phyloP scores from a whole-genome alignment of 2,888 invertebrate genomes.

The Schizotus pectinicornis region DNA sequence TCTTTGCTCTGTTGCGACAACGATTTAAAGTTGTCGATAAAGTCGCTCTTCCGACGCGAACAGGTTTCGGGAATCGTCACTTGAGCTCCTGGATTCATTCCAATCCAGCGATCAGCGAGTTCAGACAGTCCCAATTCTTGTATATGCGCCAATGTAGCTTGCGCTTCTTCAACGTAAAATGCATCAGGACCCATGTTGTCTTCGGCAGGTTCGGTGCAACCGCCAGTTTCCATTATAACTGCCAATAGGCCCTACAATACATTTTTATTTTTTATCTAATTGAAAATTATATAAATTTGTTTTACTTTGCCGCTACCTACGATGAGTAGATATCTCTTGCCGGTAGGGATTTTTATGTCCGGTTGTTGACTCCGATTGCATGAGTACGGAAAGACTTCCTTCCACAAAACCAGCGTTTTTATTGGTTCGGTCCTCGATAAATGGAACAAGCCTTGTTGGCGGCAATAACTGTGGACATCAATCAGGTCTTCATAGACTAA shows the following conservation, averaged over 20 bases:
- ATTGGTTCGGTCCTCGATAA: slow-evolving; percentile 71
- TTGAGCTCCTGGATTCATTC: slow-evolving; percentile 71
- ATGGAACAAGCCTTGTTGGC: slow-evolving; percentile 76
- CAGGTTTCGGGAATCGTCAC: slow-evolving; percentile 49
- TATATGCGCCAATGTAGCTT: slow-evolving; percentile 80
- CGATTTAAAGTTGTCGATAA: slow-evolving; percentile 45
- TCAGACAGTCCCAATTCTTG: slow-evolving; percentile 78
- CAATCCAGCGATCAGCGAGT: slow-evolving; percentile 71
- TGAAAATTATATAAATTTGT: not conserved
- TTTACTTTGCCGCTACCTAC: slow-evolving; percentile 70
- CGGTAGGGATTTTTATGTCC: slow-evolving; percentile 62
- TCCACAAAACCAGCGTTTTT: slow-evolving; percentile 78
- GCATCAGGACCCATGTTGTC: slow-evolving; percentile 74
- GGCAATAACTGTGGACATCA: slow-evolving; percentile 77
- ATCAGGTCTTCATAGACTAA: slow-evolving; percentile 75
- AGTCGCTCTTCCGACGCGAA: slow-evolving; percentile 48
- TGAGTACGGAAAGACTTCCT: slow-evolving; percentile 71
- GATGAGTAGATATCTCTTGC: slow-evolving; percentile 75
- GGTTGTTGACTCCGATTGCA: slow-evolving; percentile 50
- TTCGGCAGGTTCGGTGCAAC: slow-evolving; percentile 71
- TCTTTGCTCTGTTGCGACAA: slow-evolving; percentile 16
- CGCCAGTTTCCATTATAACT: slow-evolving; percentile 78
- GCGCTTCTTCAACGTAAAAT: slow-evolving; percentile 89
- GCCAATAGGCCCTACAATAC: slow-evolving; percentile 66
- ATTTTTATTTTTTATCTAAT: not conserved